These are phyloP conservation scores for Pogonus chalceus DNA, from an alignment of 1,140 invertebrate species.

Conservation along the genomic window DNA sequence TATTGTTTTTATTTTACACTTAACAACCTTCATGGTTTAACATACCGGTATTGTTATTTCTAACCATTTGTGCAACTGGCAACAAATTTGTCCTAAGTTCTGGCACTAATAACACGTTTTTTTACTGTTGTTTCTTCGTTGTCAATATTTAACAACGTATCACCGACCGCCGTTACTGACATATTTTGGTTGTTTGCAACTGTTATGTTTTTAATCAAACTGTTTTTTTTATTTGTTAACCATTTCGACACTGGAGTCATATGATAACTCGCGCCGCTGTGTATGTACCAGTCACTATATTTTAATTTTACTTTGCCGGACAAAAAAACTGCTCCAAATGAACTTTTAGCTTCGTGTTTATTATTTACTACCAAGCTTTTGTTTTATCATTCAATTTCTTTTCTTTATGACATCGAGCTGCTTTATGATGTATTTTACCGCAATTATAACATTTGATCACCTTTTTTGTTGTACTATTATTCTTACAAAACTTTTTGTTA, in stretches of 20 bases:
- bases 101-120: slow-evolving; percentile 15
- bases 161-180: slow-evolving; percentile 13
- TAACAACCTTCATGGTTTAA: slow-evolving; percentile 5
- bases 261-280: slow-evolving; percentile 18
- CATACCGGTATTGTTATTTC: slow-evolving; percentile 14
- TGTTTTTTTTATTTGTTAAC: slow-evolving; percentile 7
- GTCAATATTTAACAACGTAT: slow-evolving; percentile 3
- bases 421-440: no score
- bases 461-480: no score
- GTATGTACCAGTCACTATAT: slow-evolving; percentile 16
- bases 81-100: slow-evolving; percentile 17
- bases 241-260: no score
- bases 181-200: slow-evolving; percentile 10
- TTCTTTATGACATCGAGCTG: no score
- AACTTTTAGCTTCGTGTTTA: no score
- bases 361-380: no score
- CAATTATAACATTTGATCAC: no score
- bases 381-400: no score
- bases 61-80: slow-evolving; percentile 15
- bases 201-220: slow-evolving; percentile 9
- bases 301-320: no score
- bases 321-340: no score
- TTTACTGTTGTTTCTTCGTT: slow-evolving; percentile 10
- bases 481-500: no score
- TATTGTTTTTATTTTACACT: not conserved